Base-by-base conservation (phyloP, 2,797 vertebrate species). In the Xerus rutilus region DNA sequence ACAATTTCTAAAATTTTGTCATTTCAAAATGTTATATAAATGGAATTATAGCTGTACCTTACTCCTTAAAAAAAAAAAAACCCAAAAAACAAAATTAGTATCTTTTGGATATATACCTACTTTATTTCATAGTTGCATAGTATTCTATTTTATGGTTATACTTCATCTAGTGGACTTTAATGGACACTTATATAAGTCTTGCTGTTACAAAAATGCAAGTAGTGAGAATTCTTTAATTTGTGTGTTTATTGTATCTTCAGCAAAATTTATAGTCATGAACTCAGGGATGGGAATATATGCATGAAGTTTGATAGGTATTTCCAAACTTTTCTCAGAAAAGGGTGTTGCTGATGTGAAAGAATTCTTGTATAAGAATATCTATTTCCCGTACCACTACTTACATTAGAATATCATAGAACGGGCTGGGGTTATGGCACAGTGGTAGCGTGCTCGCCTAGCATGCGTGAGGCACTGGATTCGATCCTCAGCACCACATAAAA, bases 351-450 rank as follows among this genome's bases (percentile, higher is more conserved):
- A 10, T 76, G 30, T 82, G 12, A 82, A 73, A 78, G 52, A 83
- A 39, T 94, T 95, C 35, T 81, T 87, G 17, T 93, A 1, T 83
- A 92, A 86, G 69, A 94, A 69, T 76, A n/a, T 54, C 32, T 93
- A 7, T 77, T 91, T 92, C 14, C 32, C 30, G 54, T 9, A 85
- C 57, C 18, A 12, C 39, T 43, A 45, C 7, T 28, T 77, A 18
- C 4, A 14, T 35, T 39, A 39, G 39, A 39, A 39, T 39, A 39
- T 39, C 39, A 39, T 39, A 39, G 39, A 39, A 39, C 3, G 39
- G 39, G 39, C 39, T 39, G 39, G 39, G 39, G 39, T 39, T 39
- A 39, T 39, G 39, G 39, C 39, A 3, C 39, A 39, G 39, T 39
- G 39, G 39, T 39, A 39, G 39, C 39, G 39, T 39, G 39, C 39